phyloP scores from a whole-genome alignment of 2,888 invertebrate genomes.

The Scrobipalpa atriplicella region DNA sequence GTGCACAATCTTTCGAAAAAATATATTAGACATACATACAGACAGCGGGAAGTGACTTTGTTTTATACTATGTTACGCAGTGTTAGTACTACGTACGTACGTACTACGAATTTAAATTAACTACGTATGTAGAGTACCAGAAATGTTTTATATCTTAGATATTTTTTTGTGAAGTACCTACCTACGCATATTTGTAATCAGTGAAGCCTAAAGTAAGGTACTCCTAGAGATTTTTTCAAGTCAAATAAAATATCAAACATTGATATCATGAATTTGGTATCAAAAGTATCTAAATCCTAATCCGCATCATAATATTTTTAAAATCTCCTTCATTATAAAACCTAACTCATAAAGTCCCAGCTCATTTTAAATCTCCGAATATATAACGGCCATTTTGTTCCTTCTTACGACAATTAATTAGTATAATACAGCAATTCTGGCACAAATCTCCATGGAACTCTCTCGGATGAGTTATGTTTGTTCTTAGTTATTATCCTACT shows the following conservation, averaged over 20 bases:
- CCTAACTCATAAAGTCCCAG: slow-evolving; percentile 27
- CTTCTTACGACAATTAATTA: slow-evolving; percentile 78
- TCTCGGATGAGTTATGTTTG: slow-evolving; percentile 72
- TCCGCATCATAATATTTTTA: neutral
- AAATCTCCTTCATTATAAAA: slow-evolving; percentile 18
- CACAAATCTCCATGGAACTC: slow-evolving; percentile 72
- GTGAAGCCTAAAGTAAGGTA: too few relatives aligned
- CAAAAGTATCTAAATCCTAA: neutral
- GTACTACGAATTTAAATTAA: too few relatives aligned
- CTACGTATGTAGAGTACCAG: too few relatives aligned
- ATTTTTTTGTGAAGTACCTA: too few relatives aligned
- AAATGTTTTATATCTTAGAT: too few relatives aligned
- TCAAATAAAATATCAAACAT: too few relatives aligned
- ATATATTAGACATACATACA: neutral
- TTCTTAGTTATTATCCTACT: slow-evolving; percentile 72
- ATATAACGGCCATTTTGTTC: slow-evolving; percentile 68
- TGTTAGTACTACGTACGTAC: too few relatives aligned
- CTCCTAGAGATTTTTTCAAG: too few relatives aligned
- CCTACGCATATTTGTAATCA: too few relatives aligned
- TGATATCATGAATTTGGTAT: too few relatives aligned
- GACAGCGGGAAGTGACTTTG: neutral
- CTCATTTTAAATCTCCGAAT: slow-evolving; percentile 59
- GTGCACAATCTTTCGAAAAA: neutral
- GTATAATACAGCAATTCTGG: slow-evolving; percentile 78
- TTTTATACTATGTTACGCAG: too few relatives aligned